Evolutionary conservation across 2,888 invertebrate species (phyloP), one percentile per base, ranked within the genome.

Genomic region (Trichogramma evanescens): DNA sequence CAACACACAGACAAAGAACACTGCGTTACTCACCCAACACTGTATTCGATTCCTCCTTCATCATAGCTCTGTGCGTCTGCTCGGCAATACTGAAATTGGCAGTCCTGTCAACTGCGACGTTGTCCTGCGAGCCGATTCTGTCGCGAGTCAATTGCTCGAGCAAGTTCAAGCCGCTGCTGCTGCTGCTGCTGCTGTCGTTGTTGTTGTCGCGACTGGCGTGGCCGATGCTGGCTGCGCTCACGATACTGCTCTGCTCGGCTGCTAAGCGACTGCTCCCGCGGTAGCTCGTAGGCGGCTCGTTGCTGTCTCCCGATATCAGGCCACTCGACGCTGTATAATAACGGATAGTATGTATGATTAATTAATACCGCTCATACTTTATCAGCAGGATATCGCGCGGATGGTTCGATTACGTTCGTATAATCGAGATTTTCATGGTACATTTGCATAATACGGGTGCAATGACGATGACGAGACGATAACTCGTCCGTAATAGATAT

Each of bases 41-140:
- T 1, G 26, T 26, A 26, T 26, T 26, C 26, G 26, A 26, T 26
- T 26, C 68, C 66, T 76, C 70, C 70, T 75, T 73, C 66, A 72
- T 71, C 73, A 72, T 72, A 68, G 74, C 67, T 68, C 75, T 70
- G 65, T 72, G 71, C 66, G 71, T 61, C 64, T 72, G 68, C 69
- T 73, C 73, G 72, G 72, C 72, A 67, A 66, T 48, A 51, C 58
- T 63, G 40, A 51, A 48, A 46, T 58, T 63, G 39, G 50, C 46
- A 39, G 55, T 56, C 52, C 58, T 63, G 7, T 49, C 52, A 49
- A 61, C 2, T 26, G 26, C 26, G 2, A 26, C 26, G 26, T 26
- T 26, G 3, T 26, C 26, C 26, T 26, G 26, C 26, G 26, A 26
- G 26, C 26, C 26, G 26, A 26, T 26, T 26, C 26, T 26, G 26